phyloP scores from a whole-genome alignment of 1,140 invertebrate genomes.

The Lepidostoma basale region DNA sequence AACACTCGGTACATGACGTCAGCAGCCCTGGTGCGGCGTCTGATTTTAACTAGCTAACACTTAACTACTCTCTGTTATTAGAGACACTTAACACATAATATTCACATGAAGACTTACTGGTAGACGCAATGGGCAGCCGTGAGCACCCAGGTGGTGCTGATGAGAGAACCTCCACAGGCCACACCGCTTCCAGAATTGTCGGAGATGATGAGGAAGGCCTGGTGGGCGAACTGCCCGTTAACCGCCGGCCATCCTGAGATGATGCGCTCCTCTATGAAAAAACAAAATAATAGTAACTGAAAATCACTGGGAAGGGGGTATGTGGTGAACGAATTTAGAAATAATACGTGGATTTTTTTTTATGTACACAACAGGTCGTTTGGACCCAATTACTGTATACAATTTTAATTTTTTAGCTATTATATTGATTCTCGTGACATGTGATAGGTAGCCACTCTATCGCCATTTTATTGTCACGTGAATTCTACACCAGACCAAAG shows the following conservation, averaged over 20 bases:
- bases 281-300: too few species aligned
- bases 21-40: too few species aligned
- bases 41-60: too few species aligned
- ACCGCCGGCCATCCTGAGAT: conserved; percentile 22
- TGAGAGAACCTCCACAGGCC: conserved; percentile 57
- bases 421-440: too few species aligned
- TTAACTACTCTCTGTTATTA: neutral
- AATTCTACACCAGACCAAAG: too few species aligned
- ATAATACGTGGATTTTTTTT: too few species aligned
- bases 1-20: too few species aligned
- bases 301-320: neutral
- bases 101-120: conserved; percentile 24
- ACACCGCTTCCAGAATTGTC: neutral
- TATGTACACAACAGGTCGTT: too few species aligned
- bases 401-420: too few species aligned
- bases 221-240: conserved; percentile 51
- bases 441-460: too few species aligned
- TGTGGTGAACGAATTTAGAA: neutral
- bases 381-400: too few species aligned
- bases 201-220: conserved; percentile 49
- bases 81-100: neutral
- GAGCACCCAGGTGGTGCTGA: conserved; percentile 54
- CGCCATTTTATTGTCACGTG: too few species aligned
- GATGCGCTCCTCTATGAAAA: conserved; percentile 7
- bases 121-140: conserved; percentile 61